phyloP scores from a whole-genome alignment of 2,888 invertebrate genomes.

The Slavum lentiscoides region DNA sequence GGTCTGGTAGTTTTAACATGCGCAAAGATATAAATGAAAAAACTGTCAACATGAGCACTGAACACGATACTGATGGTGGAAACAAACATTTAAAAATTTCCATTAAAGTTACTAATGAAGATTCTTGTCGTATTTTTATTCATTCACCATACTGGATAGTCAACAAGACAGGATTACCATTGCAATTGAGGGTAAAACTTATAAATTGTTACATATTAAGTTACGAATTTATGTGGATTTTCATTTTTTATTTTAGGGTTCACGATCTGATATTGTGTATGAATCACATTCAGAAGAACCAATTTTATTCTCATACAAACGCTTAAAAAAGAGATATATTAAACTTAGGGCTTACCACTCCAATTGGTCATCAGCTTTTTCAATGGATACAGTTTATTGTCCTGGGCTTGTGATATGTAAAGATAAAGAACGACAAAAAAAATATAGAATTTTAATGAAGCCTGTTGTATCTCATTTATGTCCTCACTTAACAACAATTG shows the following conservation, averaged over 20 bases:
- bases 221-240: constrained; percentile 22
- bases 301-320: constrained; percentile 70
- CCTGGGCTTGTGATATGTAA: constrained; percentile 71
- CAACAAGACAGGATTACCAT: constrained; percentile 82
- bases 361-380: constrained; percentile 69
- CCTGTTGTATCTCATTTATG: constrained; percentile 73
- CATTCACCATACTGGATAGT: constrained; percentile 87
- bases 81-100: constrained; percentile 71
- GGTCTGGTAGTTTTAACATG: constrained; percentile 73
- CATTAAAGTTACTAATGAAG: constrained; percentile 68
- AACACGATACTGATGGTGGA: constrained; percentile 69
- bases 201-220: background rate
- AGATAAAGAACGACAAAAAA: constrained; percentile 72
- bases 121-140: constrained; percentile 69
- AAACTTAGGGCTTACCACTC: constrained; percentile 68
- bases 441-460: constrained; percentile 74
- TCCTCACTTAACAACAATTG: constrained; percentile 76
- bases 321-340: constrained; percentile 63
- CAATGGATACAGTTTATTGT: constrained; percentile 72
- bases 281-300: constrained; percentile 68
- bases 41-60: constrained; percentile 69
- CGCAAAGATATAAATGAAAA: constrained; percentile 64
- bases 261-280: constrained; percentile 67
- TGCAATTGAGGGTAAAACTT: constrained; percentile 72
- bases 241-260: constrained; percentile 62